A percentile compares a stretch with the other conserved stretches of the same genome.
Evolutionary conservation across 2,888 invertebrate genomes (phyloP).

Genomic region (Vannuccia rotundouncinata): DNA sequence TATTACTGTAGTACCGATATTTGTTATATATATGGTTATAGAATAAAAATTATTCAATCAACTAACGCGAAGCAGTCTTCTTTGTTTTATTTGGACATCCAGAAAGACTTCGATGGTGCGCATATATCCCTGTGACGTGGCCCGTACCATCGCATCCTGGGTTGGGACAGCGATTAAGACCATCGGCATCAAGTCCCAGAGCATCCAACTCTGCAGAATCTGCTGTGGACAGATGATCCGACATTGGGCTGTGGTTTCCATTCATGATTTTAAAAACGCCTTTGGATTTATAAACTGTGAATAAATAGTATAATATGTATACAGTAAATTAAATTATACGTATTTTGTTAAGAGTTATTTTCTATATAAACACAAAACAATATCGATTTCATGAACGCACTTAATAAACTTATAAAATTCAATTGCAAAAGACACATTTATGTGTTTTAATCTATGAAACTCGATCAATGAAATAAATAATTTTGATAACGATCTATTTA

Average conservation of each 20-base stretch:
- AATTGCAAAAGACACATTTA: too few relatives aligned
- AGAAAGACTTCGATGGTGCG: slow-evolving; percentile 55
- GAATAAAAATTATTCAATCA: not conserved
- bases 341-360: too few relatives aligned
- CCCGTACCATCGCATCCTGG: slow-evolving; percentile 57
- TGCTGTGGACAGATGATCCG: not conserved
- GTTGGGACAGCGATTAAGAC: slow-evolving; percentile 68
- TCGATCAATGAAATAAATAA: too few relatives aligned
- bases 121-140: slow-evolving; percentile 56
- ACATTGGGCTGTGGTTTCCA: not conserved
- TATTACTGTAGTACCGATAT: not conserved
- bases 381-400: too few relatives aligned
- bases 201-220: not conserved
- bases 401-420: too few relatives aligned
- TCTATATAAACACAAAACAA: too few relatives aligned
- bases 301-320: too few relatives aligned
- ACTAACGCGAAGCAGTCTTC: slow-evolving; percentile 3
- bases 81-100: slow-evolving; percentile 48
- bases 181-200: slow-evolving; percentile 32
- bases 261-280: too few relatives aligned
- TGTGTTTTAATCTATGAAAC: too few relatives aligned
- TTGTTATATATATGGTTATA: not conserved
- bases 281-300: too few relatives aligned
- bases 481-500: too few relatives aligned
- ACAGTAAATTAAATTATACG: too few relatives aligned